These are phyloP conservation scores for Stictonetta naevosa DNA, from an alignment of 2,113 vertebrate species.

Conservation along the genomic window DNA sequence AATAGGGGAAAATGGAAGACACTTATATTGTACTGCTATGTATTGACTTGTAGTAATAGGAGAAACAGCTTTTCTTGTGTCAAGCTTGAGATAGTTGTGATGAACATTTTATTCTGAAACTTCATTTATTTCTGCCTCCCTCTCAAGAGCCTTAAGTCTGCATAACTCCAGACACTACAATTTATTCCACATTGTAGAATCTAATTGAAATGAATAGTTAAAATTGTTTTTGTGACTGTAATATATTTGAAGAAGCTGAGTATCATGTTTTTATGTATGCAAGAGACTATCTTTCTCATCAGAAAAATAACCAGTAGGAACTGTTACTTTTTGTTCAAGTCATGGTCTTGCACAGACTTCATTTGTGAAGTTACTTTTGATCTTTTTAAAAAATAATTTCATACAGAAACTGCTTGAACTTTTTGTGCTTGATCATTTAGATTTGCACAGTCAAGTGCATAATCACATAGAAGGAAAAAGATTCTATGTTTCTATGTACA, in stretches of 20 bases:
- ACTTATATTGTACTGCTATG: slow-evolving; percentile 62
- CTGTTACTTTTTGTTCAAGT: neutral
- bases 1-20: slow-evolving; percentile 77
- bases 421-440: neutral
- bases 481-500: neutral
- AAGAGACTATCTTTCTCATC: neutral
- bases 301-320: neutral
- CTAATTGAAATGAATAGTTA: neutral
- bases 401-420: neutral
- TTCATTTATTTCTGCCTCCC: slow-evolving; percentile 58
- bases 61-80: slow-evolving; percentile 63
- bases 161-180: slow-evolving; percentile 12
- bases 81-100: slow-evolving; percentile 54
- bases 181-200: neutral
- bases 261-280: neutral
- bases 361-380: neutral
- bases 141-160: slow-evolving; percentile 19
- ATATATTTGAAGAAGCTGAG: neutral
- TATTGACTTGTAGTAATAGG: slow-evolving; percentile 58
- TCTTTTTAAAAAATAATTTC: neutral
- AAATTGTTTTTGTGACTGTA: neutral
- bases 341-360: neutral
- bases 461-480: neutral
- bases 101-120: slow-evolving; percentile 64
- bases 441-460: neutral